Conservation (phyloP, 2,113 vertebrate species). For the Pangasianodon gigas region DNA sequence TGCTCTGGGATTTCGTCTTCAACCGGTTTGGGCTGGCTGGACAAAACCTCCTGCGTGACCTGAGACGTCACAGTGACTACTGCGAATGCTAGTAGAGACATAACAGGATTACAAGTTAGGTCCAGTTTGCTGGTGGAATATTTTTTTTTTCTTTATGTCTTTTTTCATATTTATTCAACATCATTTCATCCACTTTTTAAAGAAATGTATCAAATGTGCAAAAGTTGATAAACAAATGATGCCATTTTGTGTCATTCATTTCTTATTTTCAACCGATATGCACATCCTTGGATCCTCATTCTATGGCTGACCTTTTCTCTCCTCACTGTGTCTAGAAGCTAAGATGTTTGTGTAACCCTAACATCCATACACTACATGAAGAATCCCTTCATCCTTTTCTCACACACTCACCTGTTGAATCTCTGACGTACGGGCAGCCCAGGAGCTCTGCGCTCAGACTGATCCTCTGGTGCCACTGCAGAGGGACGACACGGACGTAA, state of each 20-base stretch:
- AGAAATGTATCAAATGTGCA: neutral
- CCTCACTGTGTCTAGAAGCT: neutral
- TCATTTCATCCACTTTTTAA: neutral
- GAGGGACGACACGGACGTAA: conserved; percentile 75
- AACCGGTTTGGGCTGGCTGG: conserved; percentile 11
- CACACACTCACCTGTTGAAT: conserved; percentile 50
- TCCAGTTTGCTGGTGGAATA: neutral
- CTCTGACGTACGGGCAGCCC: conserved; percentile 74
- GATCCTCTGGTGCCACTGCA: conserved; percentile 76
- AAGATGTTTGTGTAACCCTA: neutral
- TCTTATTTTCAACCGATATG: too few relatives aligned
- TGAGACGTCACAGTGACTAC: conserved; percentile 42
- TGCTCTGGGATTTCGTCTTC: conserved; percentile 31
- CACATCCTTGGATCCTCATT: too few relatives aligned
- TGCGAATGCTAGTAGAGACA: neutral
- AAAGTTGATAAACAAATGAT: too few relatives aligned
- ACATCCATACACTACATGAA: neutral
- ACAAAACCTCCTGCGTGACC: conserved; percentile 36
- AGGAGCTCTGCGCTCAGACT: conserved; percentile 78
- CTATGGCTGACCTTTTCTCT: neutral
- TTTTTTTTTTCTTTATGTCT: neutral
- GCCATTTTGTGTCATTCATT: too few relatives aligned
- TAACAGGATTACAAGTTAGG: neutral
- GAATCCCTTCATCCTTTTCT: neutral
- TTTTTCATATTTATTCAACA: too few relatives aligned